phyloP scores from a whole-genome alignment of 2,113 vertebrate species.

The Boulengeromyrus knoepffleri region DNA sequence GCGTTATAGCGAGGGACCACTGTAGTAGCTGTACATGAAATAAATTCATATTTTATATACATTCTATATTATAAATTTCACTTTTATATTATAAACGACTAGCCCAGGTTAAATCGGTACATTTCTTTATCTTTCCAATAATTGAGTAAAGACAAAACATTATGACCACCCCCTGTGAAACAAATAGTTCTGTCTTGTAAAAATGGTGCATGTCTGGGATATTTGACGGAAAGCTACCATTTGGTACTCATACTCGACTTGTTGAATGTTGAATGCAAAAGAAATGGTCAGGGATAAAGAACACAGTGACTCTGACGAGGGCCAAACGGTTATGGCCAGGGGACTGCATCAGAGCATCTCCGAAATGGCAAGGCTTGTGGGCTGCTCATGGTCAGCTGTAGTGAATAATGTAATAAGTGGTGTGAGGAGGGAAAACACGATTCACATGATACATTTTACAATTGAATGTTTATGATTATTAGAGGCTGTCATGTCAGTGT shows the following conservation, averaged over 20 bases:
- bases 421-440: too few relatives aligned
- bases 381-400: not conserved
- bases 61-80: too few relatives aligned
- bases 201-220: not conserved
- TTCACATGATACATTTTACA: not conserved
- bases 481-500: not conserved
- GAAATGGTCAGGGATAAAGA: not conserved
- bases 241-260: not conserved
- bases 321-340: too few relatives aligned
- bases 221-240: not conserved
- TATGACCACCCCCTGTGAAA: not conserved
- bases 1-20: too few relatives aligned
- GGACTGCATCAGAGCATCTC: too few relatives aligned
- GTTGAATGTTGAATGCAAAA: too few relatives aligned
- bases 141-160: not conserved
- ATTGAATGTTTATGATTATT: not conserved
- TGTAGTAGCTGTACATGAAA: too few relatives aligned
- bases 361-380: too few relatives aligned
- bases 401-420: not conserved
- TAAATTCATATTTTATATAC: too few relatives aligned
- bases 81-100: not conserved
- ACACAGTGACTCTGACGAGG: not conserved
- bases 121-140: too few relatives aligned
- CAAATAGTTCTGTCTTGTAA: not conserved
- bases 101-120: not conserved